phyloP scores from a whole-genome alignment of 2,113 vertebrate genomes.

The Amphiprion ocellaris region DNA sequence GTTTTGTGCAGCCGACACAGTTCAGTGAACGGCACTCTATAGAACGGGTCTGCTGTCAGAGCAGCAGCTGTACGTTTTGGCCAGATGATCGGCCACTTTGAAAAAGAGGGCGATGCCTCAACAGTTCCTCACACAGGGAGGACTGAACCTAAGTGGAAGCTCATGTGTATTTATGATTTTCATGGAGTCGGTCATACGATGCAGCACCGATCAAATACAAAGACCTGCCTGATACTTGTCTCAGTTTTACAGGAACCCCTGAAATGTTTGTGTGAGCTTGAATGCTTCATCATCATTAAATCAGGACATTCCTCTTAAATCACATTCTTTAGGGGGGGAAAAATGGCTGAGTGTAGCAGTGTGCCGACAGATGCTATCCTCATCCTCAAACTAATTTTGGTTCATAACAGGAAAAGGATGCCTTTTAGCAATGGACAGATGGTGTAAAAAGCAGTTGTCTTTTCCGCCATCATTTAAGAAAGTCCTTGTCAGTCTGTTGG shows the following conservation, averaged over 20 bases:
- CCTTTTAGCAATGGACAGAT: slow-evolving; percentile 50
- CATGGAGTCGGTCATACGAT: slow-evolving; percentile 29
- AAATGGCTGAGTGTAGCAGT: slow-evolving; percentile 7
- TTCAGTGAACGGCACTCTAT: slow-evolving; percentile 25
- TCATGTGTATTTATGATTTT: slow-evolving; percentile 16
- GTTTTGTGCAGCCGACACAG: slow-evolving; percentile 41
- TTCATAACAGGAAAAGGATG: slow-evolving; percentile 66
- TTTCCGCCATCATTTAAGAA: slow-evolving; percentile 32
- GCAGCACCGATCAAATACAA: slow-evolving; percentile 17
- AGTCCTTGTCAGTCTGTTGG: slow-evolving; percentile 34
- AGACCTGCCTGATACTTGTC: slow-evolving; percentile 24
- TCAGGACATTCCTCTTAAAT: slow-evolving; percentile 71
- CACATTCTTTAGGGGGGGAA: slow-evolving; percentile 33
- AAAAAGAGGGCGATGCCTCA: slow-evolving; percentile 28
- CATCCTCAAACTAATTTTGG: slow-evolving; percentile 49
- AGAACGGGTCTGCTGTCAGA: slow-evolving; percentile 36
- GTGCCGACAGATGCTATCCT: slow-evolving; percentile 61
- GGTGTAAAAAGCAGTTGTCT: slow-evolving; percentile 46
- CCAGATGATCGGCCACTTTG: slow-evolving; percentile 39
- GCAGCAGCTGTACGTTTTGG: slow-evolving; percentile 62
- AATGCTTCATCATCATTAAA: slow-evolving; percentile 65
- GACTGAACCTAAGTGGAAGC: slow-evolving; percentile 50
- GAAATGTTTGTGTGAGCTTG: slow-evolving; percentile 51
- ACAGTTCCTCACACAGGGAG: slow-evolving; percentile 38
- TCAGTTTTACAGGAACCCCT: slow-evolving; percentile 32